Conservation (phyloP, 2,797 vertebrate species). For the Pseudomugil gertrudae region DNA sequence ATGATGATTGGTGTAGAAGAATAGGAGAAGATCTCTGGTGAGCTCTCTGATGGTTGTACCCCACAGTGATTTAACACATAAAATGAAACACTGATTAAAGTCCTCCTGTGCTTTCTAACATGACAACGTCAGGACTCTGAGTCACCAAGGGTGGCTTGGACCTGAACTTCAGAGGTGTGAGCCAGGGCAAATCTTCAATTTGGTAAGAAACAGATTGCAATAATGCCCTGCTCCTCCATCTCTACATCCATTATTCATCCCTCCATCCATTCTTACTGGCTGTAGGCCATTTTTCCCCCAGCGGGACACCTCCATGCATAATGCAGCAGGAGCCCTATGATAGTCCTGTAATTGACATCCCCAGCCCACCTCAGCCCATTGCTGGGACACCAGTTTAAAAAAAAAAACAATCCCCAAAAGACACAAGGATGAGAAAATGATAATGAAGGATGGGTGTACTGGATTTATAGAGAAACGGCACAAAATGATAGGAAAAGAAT, state of each 20-base stretch:
- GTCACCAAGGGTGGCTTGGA: constrained; percentile 61
- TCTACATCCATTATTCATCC: constrained; percentile 82
- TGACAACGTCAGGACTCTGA: constrained; percentile 42
- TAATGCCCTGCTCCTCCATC: constrained; percentile 71
- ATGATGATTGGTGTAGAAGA: constrained; percentile 14
- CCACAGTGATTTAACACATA: constrained; percentile 31
- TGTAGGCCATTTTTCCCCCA: constrained; percentile 76
- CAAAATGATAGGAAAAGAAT: constrained; percentile 16
- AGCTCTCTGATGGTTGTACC: constrained; percentile 37
- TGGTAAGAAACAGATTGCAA: constrained; percentile 74
- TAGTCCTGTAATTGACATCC: constrained; percentile 81
- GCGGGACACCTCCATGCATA: constrained; percentile 78
- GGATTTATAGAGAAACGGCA: constrained; percentile 42
- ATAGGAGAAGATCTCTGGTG: constrained; percentile 40
- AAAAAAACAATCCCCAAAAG: constrained; percentile 67
- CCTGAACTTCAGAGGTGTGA: constrained; percentile 67
- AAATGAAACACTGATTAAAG: constrained; percentile 62
- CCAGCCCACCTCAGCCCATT: constrained; percentile 64
- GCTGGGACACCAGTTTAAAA: constrained; percentile 66
- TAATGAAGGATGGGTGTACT: constrained; percentile 44
- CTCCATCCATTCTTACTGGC: constrained; percentile 73
- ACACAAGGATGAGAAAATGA: constrained; percentile 48
- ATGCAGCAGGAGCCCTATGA: constrained; percentile 77
- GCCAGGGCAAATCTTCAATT: constrained; percentile 75
- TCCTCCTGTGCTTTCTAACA: constrained; percentile 47